These are phyloP conservation scores for Aptenodytes patagonicus DNA, from an alignment of 2,113 vertebrate species.

Conservation along the genomic window DNA sequence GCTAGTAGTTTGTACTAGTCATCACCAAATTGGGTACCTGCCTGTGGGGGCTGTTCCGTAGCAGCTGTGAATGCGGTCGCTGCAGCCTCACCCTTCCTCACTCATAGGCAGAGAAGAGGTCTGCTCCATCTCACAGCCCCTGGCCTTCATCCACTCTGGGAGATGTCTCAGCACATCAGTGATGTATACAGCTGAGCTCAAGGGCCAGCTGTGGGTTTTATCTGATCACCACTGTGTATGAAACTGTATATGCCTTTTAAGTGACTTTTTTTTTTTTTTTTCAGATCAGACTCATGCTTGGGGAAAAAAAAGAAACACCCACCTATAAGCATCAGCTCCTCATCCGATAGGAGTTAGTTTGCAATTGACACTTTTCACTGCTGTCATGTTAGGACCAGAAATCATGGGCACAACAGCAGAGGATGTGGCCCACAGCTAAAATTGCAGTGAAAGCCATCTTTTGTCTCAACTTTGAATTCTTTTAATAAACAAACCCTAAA, in stretches of 20 bases:
- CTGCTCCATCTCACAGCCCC: background rate
- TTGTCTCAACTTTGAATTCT: background rate
- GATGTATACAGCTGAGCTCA: background rate
- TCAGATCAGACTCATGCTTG: background rate
- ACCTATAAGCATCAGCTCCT: background rate
- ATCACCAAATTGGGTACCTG: background rate
- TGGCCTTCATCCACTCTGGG: background rate
- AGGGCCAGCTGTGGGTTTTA: background rate
- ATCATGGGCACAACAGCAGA: background rate
- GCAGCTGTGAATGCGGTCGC: fast-evolving
- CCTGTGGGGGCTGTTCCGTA: fast-evolving
- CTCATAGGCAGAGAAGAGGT: background rate
- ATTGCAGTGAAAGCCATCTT: background rate
- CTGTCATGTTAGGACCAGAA: background rate
- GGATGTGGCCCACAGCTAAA: background rate
- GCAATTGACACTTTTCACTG: background rate
- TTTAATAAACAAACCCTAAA: background rate
- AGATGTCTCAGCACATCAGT: background rate
- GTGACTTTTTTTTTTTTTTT: background rate
- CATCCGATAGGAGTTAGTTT: background rate
- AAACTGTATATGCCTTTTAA: background rate
- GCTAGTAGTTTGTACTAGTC: background rate
- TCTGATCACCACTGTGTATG: background rate
- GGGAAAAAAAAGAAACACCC: background rate
- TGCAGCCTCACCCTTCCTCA: background rate